Evolutionary conservation across 2,888 invertebrate genomes (phyloP), one percentile per base, ranked within the genome.

Genomic region (Stenolophus ochropezus): DNA sequence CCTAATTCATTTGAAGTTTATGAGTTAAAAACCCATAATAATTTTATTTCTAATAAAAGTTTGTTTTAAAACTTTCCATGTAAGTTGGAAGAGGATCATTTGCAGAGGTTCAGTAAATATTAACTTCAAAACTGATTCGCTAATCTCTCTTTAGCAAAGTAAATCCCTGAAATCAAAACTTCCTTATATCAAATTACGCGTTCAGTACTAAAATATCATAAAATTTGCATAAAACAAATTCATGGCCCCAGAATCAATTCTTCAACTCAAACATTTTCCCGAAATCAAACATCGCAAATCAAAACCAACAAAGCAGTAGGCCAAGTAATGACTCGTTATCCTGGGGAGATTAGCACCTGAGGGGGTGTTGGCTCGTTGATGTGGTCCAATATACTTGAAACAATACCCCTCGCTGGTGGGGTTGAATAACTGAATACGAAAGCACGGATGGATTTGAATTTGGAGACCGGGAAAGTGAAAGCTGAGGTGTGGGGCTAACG

Each of bases 211-310:
- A n/a, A 61, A 61, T 61, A 61, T 58, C 58, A 58, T 61, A 61
- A 61, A 61, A 61, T 61, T 25, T 61, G 61, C 61, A 61, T 61
- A 61, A 61, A 61, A 61, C 61, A 61, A 61, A 61, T 61, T 61
- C 61, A 25, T 61, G 61, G 14, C 25, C 11, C 25, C n/a, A 61
- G 61, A 61, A 61, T 61, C 61, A 61, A 61, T 61, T 61, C 61
- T 61, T 61, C 61, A 61, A 61, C 61, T 25, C 61, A 61, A 61
- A 61, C 61, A 61, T 14, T 61, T 61, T 25, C 25, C 23, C 25
- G 14, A 61, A 61, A 61, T 61, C 61, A 61, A 61, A 61, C 61
- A 61, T 61, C 61, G 61, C 61, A 61, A 61, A 61, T 61, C 61
- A 61, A 61, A 61, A 61, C 61, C 61, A 61, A 61, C 61, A 25